A percentile compares a stretch with the other conserved stretches of the same genome.
These are phyloP conservation scores for Microctenopoma steveboyesi DNA, from an alignment of 2,797 vertebrate genomes.

Conservation along the genomic window DNA sequence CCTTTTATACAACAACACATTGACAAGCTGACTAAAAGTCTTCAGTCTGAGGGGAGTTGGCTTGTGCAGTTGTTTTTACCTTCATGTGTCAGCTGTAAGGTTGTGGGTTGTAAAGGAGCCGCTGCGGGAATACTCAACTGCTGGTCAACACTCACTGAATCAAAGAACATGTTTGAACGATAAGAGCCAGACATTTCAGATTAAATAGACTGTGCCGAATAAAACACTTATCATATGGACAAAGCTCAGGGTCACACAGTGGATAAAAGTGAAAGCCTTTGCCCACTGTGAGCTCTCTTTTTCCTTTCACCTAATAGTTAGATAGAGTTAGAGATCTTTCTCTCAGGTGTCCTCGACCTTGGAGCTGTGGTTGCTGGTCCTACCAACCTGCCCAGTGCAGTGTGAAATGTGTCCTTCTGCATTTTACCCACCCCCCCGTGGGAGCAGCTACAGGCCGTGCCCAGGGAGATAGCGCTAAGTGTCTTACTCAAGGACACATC, in stretches of 20 bases:
- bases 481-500: no score
- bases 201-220: not conserved
- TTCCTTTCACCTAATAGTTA: not conserved
- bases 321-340: no score
- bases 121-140: conserved; percentile 13
- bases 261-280: not conserved
- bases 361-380: no score
- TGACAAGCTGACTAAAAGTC: not conserved
- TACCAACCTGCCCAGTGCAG: no score
- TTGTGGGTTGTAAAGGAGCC: conserved; percentile 9
- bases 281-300: not conserved
- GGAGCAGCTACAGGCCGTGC: no score
- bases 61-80: conserved; percentile 13
- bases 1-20: not conserved
- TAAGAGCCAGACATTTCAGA: not conserved
- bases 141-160: conserved; percentile 22
- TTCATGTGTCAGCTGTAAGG: not conserved
- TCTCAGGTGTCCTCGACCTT: no score
- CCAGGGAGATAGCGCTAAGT: no score
- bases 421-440: no score
- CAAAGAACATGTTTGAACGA: not conserved
- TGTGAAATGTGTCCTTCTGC: no score
- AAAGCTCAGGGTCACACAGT: not conserved
- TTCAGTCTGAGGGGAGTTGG: conserved; percentile 5
- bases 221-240: not conserved